A percentile compares a stretch with the other conserved stretches of the same genome.
phyloP scores from a whole-genome alignment of 2,888 invertebrate species.

The Xanthorhoe designata region DNA sequence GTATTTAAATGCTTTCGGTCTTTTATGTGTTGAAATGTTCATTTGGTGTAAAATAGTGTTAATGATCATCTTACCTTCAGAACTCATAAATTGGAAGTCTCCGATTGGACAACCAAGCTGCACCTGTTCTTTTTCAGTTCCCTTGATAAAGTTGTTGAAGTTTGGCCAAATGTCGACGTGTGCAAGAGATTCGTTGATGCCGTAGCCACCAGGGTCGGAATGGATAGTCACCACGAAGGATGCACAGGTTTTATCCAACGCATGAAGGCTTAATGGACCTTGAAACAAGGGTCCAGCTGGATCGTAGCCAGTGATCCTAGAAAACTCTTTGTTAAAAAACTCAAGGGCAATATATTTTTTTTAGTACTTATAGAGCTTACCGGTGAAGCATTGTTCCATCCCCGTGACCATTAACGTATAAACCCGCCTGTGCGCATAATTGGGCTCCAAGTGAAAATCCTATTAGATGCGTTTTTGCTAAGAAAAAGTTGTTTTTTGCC shows the following conservation, averaged over 20 bases:
- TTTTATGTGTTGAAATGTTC: too few species aligned
- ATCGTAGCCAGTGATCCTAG: not conserved
- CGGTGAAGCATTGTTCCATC: not conserved
- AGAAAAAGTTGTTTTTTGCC: not conserved
- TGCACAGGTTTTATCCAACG: not conserved
- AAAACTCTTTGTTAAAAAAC: too few species aligned
- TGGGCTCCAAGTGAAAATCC: constrained; percentile 16
- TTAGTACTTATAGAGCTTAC: not conserved
- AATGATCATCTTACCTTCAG: not conserved
- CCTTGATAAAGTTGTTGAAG: not conserved
- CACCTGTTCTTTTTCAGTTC: not conserved
- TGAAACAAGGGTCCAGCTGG: not conserved
- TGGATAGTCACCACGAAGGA: not conserved
- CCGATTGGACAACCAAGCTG: not conserved
- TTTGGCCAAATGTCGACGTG: not conserved
- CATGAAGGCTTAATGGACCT: not conserved
- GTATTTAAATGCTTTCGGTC: too few species aligned
- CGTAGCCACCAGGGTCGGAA: not conserved
- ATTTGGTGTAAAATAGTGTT: too few species aligned
- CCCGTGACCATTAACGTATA: not conserved
- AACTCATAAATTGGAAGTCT: not conserved
- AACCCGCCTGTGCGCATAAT: not conserved
- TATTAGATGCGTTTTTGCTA: not conserved
- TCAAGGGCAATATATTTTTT: too few species aligned
- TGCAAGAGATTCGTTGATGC: not conserved